These are phyloP conservation scores for Drosophila sordidapex DNA, from an alignment of 2,888 invertebrate species.

Conservation along the genomic window DNA sequence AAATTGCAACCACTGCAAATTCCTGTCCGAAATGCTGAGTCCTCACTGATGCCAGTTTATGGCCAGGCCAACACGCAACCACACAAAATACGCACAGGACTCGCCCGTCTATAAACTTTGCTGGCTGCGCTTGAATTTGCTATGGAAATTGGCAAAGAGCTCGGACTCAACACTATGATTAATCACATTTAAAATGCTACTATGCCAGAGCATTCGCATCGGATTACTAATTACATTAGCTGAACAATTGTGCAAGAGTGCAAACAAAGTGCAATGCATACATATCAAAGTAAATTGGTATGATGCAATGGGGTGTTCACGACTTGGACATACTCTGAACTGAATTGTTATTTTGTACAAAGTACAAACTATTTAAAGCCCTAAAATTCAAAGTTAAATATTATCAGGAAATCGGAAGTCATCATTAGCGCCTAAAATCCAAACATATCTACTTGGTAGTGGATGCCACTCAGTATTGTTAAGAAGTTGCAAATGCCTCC, in stretches of 20 bases:
- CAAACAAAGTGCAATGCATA: constrained; percentile 11
- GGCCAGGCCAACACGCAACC: constrained; percentile 1
- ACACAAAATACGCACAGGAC: constrained; percentile 1
- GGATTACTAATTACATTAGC: constrained; percentile 50
- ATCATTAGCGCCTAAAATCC: not conserved
- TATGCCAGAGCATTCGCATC: constrained; percentile 23
- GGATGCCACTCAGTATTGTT: not conserved
- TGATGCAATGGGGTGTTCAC: not conserved
- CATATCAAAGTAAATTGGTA: not conserved
- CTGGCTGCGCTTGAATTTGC: constrained; percentile 45
- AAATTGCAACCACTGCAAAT: constrained; percentile 16
- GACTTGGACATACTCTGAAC: not conserved
- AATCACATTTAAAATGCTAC: constrained; percentile 55
- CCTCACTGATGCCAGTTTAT: constrained; percentile 6
- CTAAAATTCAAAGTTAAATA: not conserved
- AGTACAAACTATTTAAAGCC: not conserved
- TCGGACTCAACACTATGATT: constrained; percentile 10
- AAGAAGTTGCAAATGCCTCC: not conserved
- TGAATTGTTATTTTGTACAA: not conserved
- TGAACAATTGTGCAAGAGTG: constrained; percentile 10
- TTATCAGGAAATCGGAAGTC: not conserved
- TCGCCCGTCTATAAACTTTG: constrained; percentile 6
- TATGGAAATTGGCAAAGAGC: constrained; percentile 48
- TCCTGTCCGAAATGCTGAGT: not conserved
- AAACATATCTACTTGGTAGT: not conserved